Base-by-base conservation (phyloP, 2,797 vertebrate genomes). In the Bryconaethiops microstoma region DNA sequence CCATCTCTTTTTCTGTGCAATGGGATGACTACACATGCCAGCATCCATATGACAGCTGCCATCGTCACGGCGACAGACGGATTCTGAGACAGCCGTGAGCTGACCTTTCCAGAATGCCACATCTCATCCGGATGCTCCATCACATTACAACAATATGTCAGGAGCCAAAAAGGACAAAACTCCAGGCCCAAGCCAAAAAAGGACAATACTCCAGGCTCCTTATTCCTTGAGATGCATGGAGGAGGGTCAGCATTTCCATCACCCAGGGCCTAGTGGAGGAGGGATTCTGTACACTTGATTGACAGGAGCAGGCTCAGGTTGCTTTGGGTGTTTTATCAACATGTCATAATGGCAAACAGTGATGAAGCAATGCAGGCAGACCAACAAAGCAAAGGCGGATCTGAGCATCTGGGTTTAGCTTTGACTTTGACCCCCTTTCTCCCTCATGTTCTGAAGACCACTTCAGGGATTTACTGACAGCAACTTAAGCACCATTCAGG, bases 51-150 rank as follows among this genome's bases (percentile, higher is more conserved):
- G 92, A 93, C 88, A 91, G 91, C 90, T 93, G 92, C 91, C 93
- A 93, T 88, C 90, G 86, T 88, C 88, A 90, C 89, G 90, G 91
- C 92, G 92, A 91, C 89, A 87, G 91, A 91, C 82, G 68, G 81
- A 90, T 92, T 76, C 88, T 21, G 85, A 92, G 95, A 96, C 94
- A 94, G 95, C 93, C 52, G 88, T 94, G 95, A 94, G 92, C 85
- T 97, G 97, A 98, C 97, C 96, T 99, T 99, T 98, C 94, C 94
- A 95, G 97, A 99, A 99, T 97, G 97, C 95, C 96, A 96, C 95
- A 96, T 96, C 96, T 95, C 96, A 97, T 96, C 92, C 96, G 95
- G 95, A 94, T 95, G 94, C 95, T 95, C 96, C 95, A 96, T 97
- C 96, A 96, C 94, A 95, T 94, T 91, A 93, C 95, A 94, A 96